Evolutionary conservation across 2,888 invertebrate species (phyloP), one percentile per base, ranked within the genome.

Genomic region (Lingula anatina): DNA sequence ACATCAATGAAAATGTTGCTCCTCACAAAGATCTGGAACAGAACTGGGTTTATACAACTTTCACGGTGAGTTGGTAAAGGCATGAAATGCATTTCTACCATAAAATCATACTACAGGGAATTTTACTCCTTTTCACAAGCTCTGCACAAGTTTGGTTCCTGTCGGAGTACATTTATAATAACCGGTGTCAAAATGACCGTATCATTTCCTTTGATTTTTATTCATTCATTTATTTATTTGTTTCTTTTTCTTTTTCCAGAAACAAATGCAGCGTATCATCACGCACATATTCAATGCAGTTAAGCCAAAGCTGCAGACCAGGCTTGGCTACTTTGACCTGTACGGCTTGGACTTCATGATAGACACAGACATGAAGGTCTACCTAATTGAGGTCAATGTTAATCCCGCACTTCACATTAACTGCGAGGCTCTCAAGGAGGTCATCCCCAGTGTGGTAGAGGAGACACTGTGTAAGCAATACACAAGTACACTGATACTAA

Each of bases 271-370:
- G 66, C 63, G 67, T 50, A 76, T 77, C 5, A 72, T 72, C 65
- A 57, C 70, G 18, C 72, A 75, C 56, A 68, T 71, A 42, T 75
- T 77, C 60, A 67, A 76, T 57, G 66, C 70, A 46, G 76, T 75
- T 3, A 69, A 71, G 54, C 68, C 70, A 58, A 73, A 74, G 49
- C 64, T 77, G 5, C 64, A 70, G 47, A 57, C 66, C 41, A 64
- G 66, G 24, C 54, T 71, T n/a, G 77, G 77, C 2, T 75, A 64
- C 62, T 77, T 77, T 57, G 77, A 74, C 49, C 53, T 77, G 26
- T 77, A 72, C 57, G 77, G 77, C 23, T 59, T 77, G 7, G 77
- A 77, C 55, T 77, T 77, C 54, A 73, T 77, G 72, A 64, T 77
- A n/a, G 77, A 76, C 53, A 61, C 65, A 15, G 63, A 72, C 35